These are phyloP conservation scores for Laupala kohalensis DNA, from an alignment of 1,140 invertebrate genomes.

Conservation along the genomic window DNA sequence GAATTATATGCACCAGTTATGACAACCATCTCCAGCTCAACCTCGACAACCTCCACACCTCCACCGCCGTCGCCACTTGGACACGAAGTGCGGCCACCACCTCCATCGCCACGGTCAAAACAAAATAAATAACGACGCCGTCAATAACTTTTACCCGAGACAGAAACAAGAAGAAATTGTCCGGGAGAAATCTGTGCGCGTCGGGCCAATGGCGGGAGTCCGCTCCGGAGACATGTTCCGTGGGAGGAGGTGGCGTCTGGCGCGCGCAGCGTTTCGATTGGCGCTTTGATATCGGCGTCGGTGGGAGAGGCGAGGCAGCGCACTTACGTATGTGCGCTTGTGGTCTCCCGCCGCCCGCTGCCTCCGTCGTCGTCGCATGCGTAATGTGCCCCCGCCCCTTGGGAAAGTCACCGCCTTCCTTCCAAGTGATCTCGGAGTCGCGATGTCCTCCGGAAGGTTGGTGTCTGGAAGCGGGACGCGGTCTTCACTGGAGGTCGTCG, in stretches of 20 bases:
- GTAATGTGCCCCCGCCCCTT: neutral
- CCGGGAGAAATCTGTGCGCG: neutral
- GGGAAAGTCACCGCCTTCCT: neutral
- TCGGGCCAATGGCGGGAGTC: neutral
- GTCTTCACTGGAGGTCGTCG: too few relatives aligned
- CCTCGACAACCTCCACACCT: too few relatives aligned
- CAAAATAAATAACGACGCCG: neutral
- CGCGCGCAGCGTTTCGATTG: neutral
- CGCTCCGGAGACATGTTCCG: neutral
- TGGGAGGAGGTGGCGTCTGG: neutral
- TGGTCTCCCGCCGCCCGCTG: too few relatives aligned
- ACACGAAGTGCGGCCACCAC: neutral
- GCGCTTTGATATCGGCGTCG: neutral
- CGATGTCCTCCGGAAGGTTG: too few relatives aligned
- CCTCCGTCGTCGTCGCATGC: neutral
- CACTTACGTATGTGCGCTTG: neutral
- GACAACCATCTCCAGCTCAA: too few relatives aligned
- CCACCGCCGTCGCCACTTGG: too few relatives aligned
- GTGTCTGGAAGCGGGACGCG: too few relatives aligned
- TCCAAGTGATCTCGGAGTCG: too few relatives aligned
- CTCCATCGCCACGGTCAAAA: neutral
- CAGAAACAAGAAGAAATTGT: neutral
- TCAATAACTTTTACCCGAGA: neutral
- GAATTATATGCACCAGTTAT: too few relatives aligned
- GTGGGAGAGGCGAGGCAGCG: neutral